Evolutionary conservation across 1,140 invertebrate genomes (phyloP).

Genomic region (Zeugodacus cucurbitae): DNA sequence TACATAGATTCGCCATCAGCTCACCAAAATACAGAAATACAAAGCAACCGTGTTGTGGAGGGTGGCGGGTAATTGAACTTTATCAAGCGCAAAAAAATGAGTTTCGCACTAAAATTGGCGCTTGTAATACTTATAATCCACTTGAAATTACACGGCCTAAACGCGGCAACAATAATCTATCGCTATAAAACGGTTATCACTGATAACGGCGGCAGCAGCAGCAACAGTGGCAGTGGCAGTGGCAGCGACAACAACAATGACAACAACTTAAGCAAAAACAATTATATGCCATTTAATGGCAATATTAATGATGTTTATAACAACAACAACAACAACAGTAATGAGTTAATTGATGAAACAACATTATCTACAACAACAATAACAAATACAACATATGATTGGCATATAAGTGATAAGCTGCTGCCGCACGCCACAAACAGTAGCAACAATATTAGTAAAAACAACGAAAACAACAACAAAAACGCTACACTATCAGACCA

Average conservation of each 20-base stretch:
- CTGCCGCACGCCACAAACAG: not conserved
- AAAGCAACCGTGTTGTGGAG: not conserved
- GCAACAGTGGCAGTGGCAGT: not conserved
- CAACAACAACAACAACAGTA: not conserved
- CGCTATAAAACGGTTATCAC: conserved; percentile 21
- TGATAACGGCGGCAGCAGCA: not conserved
- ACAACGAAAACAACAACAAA: not conserved
- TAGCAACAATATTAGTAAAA: not conserved
- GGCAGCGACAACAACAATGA: not conserved
- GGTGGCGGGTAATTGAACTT: not conserved
- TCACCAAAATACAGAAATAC: not conserved
- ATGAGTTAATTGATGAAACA: not conserved
- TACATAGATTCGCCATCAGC: too few relatives aligned
- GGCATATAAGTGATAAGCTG: not conserved
- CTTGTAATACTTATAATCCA: not conserved
- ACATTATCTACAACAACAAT: not conserved
- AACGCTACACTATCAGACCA: not conserved
- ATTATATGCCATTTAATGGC: not conserved
- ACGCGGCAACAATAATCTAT: not conserved
- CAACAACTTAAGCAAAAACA: conserved; percentile 4
- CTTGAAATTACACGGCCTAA: not conserved
- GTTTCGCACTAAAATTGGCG: not conserved
- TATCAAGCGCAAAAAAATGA: not conserved
- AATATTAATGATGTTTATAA: not conserved
- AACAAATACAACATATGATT: not conserved